Conservation (phyloP, 2,797 vertebrate genomes). For the Lutjanus campechanus region DNA sequence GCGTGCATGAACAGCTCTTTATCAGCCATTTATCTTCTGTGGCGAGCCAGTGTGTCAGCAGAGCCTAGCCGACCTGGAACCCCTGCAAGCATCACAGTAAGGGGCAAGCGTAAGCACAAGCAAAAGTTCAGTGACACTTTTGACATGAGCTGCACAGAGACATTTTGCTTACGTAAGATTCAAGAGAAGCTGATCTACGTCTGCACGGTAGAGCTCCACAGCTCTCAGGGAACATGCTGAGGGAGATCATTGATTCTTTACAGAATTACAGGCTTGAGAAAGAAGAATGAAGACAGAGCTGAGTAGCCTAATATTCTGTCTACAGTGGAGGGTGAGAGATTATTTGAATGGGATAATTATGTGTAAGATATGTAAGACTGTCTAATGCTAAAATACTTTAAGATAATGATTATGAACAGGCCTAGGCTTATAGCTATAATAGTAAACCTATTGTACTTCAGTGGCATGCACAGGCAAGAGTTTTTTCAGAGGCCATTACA, state of each 20-base stretch:
- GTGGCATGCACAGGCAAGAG: slow-evolving; percentile 4
- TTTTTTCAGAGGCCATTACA: slow-evolving; percentile 1
- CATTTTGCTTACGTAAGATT: slow-evolving; percentile 46
- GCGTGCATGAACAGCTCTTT: not conserved
- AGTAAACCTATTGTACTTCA: not conserved
- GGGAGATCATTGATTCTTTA: slow-evolving; percentile 3
- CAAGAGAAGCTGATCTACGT: slow-evolving; percentile 17
- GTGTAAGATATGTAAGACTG: slow-evolving; percentile 13
- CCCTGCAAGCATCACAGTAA: slow-evolving; percentile 24
- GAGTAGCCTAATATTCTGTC: slow-evolving; percentile 24
- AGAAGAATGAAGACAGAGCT: not conserved
- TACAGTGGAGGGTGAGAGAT: not conserved
- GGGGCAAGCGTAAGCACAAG: slow-evolving; percentile 37
- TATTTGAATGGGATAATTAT: slow-evolving; percentile 44
- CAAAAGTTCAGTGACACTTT: slow-evolving; percentile 33
- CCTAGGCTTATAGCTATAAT: slow-evolving; percentile 9
- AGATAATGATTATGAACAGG: slow-evolving; percentile 29
- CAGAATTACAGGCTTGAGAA: not conserved
- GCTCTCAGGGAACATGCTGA: slow-evolving; percentile 5
- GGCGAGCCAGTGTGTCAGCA: slow-evolving; percentile 36
- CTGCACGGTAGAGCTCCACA: not conserved
- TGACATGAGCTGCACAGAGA: slow-evolving; percentile 26
- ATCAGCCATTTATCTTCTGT: slow-evolving; percentile 26
- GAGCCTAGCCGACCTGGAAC: slow-evolving; percentile 27
- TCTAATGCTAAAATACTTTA: slow-evolving; percentile 19